Evolutionary conservation across 2,888 invertebrate genomes (phyloP), one percentile per base, ranked within the genome.

Genomic region (Xylophagus ater): DNA sequence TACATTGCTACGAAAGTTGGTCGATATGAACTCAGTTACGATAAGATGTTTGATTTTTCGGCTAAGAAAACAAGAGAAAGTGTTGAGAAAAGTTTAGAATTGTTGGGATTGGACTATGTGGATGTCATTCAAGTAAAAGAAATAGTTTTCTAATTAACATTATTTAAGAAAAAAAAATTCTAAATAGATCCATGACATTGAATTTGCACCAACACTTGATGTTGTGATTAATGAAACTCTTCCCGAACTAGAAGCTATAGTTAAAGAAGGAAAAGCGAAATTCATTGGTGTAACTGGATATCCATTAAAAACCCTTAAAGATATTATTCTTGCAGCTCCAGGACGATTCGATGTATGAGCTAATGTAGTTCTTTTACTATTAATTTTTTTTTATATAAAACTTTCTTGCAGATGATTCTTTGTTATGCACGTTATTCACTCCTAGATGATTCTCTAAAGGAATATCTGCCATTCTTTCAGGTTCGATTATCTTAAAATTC

Each of bases 1-100:
- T 90, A 84, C 56, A 72, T 96, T 33, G 88, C 80, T n/a, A 92
- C 92, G 19, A 96, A 96, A 72, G 82, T 87, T 4, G 88, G 88
- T 4, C 75, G 93, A 18, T 94, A 93, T 56, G 80, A 81, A 42
- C 63, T 68, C 36, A 71, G 77, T 39, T 71, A 71, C 2, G 70
- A 72, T 18, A 68, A 73, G 34, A 86, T 87, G 82, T 93, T 94
- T 58, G 86, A 96, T 60, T 94, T 90, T 61, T 76, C 84, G 0
- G 67, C 72, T 0, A 76, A 82, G 51, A 81, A 78, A 59, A 83
- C 86, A 0, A 68, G 75, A 4, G 68, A 74, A 40, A 85, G 83
- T 51, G 72, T 96, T 8, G 76, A 86, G 38, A 72, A 71, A 37
- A 90, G 89, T 46, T 68, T 94, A 32, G 56, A 70, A 41, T 66